Conservation (phyloP, 2,888 invertebrate genomes). For the Bombylius discolor region DNA sequence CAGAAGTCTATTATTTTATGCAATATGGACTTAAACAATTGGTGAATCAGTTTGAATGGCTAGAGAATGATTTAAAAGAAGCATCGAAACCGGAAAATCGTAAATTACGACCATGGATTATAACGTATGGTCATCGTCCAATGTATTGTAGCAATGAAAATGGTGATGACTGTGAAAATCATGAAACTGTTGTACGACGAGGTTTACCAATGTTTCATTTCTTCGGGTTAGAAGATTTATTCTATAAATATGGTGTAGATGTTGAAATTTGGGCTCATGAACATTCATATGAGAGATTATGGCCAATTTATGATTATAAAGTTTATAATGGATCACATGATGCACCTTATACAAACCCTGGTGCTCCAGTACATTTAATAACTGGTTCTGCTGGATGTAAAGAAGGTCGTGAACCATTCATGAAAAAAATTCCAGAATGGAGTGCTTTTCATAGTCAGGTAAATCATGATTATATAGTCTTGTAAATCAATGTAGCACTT, state of each 20-base stretch:
- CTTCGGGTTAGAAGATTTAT: constrained; percentile 69
- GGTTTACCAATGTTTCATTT: constrained; percentile 52
- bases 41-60: constrained; percentile 72
- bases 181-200: constrained; percentile 48
- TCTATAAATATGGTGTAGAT: constrained; percentile 84
- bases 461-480: not conserved
- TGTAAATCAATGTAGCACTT: not conserved
- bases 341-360: constrained; percentile 43
- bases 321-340: constrained; percentile 49
- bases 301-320: constrained; percentile 80
- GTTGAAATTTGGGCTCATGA: constrained; percentile 94
- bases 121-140: constrained; percentile 72
- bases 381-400: constrained; percentile 82
- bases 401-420: constrained; percentile 69
- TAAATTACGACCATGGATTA: constrained; percentile 62
- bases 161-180: constrained; percentile 62
- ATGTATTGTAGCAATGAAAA: constrained; percentile 85
- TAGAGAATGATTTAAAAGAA: constrained; percentile 61
- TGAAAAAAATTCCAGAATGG: constrained; percentile 48
- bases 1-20: constrained; percentile 88
- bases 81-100: constrained; percentile 67
- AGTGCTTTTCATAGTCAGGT: constrained; percentile 65
- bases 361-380: constrained; percentile 83
- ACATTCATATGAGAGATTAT: constrained; percentile 91
- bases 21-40: constrained; percentile 73